Evolutionary conservation across 2,113 vertebrate species (phyloP), one percentile per base, ranked within the genome.

Genomic region (Aplodontia rufa): DNA sequence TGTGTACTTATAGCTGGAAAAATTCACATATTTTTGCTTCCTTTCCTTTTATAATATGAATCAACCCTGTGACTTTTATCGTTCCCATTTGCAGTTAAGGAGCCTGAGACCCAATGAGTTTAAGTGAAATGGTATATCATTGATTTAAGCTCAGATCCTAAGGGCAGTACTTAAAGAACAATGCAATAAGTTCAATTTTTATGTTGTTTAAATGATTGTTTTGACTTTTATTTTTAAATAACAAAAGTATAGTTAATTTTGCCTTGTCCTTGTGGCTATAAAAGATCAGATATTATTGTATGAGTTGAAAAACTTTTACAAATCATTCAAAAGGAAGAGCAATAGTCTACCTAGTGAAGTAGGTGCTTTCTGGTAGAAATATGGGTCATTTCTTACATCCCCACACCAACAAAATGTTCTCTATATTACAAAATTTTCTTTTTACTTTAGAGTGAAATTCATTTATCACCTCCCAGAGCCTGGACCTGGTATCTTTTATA

Each of bases 181-280:
- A 66, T 64, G 30, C 58, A 90, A 64, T 22, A 32, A 68, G 14
- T 81, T 93, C 32, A 91, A 35, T n/a, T 17, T 60, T n/a, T 86
- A 5, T 40, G 28, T 74, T 79, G 12, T 92, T 96, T 81, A 32
- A 69, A 62, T 85, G 4, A 84, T 80, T 58, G 42, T 53, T 89
- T 93, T 90, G 26, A 66, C 45, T 92, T 76, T 90, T 76, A 80
- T 68, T 91, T 96, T 93, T 81, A 51, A 94, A 90, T 76, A 74
- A 84, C 35, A 82, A 89, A 92, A n/a, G 4, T 53, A 2, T 53
- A 49, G 64, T 84, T 55, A 90, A 76, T 42, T 88, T 96, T 84
- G 79, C 47, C 8, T 71, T 55, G 12, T 55, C 16, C 24, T 68
- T 87, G 62, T 20, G 40, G 58, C 32, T 32, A 47, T 58, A 64